phyloP scores from a whole-genome alignment of 2,888 invertebrate species.

The Trypoxylon attenuatum region DNA sequence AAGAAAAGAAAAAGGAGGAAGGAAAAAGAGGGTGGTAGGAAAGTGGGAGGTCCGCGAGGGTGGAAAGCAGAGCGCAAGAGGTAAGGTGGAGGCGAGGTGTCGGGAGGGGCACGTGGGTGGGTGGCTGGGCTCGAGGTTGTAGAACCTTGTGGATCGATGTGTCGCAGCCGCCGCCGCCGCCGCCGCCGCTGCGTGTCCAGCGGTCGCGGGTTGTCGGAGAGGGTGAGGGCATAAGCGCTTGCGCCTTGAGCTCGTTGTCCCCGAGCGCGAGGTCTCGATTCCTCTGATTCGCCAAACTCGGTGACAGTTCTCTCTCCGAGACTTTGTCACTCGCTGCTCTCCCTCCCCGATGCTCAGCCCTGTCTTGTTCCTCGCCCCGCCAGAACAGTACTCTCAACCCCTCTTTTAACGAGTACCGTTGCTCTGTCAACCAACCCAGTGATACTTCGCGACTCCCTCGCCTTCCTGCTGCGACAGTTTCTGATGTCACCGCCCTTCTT shows the following conservation, averaged over 20 bases:
- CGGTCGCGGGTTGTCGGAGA: too few relatives aligned
- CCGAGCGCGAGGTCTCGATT: constrained; percentile 54
- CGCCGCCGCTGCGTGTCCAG: constrained; percentile 64
- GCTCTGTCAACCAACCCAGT: constrained; percentile 31
- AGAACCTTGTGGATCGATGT: constrained; percentile 70
- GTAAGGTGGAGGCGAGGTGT: constrained; percentile 42
- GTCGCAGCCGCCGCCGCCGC: constrained; percentile 63
- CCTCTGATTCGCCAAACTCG: constrained; percentile 64
- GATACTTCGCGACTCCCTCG: constrained; percentile 17
- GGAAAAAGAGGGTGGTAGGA: constrained; percentile 28
- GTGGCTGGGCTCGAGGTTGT: constrained; percentile 60
- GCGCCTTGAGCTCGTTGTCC: constrained; percentile 58
- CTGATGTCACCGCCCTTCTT: constrained; percentile 50
- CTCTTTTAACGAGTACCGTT: not conserved
- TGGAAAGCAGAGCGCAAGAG: too few relatives aligned
- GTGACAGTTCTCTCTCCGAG: constrained; percentile 52
- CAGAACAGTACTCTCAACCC: too few relatives aligned
- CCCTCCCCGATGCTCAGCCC: constrained; percentile 29
- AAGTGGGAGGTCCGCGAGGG: constrained; percentile 44
- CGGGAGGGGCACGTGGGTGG: constrained; percentile 31
- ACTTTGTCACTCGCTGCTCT: constrained; percentile 56
- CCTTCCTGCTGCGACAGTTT: constrained; percentile 32
- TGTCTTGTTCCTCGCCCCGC: too few relatives aligned
- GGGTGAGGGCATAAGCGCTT: too few relatives aligned
- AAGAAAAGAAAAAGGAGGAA: constrained; percentile 4